Evolutionary conservation across 1,140 invertebrate genomes (phyloP).

Genomic region (Drosophila subpulchrella): DNA sequence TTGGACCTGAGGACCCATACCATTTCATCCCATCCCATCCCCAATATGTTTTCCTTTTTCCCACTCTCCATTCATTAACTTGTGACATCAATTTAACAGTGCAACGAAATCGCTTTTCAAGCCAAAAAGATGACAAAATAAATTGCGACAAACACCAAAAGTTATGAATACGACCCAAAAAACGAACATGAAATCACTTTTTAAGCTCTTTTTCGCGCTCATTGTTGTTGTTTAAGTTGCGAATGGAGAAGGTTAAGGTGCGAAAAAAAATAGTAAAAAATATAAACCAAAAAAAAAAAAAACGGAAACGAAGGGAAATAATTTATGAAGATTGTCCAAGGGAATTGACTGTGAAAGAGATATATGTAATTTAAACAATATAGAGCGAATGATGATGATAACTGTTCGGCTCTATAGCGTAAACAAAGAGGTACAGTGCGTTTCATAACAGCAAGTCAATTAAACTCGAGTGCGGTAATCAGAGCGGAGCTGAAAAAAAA

Average conservation of each 20-base stretch:
- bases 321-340: slow-evolving; percentile 40
- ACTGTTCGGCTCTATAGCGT: slow-evolving; percentile 9
- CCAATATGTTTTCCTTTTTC: neutral
- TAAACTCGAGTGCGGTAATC: slow-evolving; percentile 29
- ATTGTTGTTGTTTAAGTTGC: slow-evolving; percentile 22
- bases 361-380: slow-evolving; percentile 30
- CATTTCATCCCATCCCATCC: neutral
- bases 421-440: slow-evolving; percentile 22
- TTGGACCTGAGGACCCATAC: slow-evolving; percentile 11
- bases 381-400: slow-evolving; percentile 19
- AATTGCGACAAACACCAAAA: slow-evolving; percentile 13
- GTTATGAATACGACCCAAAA: slow-evolving; percentile 16
- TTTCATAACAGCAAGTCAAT: slow-evolving; percentile 33
- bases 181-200: slow-evolving; percentile 38
- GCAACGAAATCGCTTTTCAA: slow-evolving; percentile 27
- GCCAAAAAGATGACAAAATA: neutral
- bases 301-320: slow-evolving; percentile 8
- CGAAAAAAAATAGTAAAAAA: slow-evolving; percentile 7
- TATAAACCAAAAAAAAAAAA: neutral
- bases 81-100: slow-evolving; percentile 33
- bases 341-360: slow-evolving; percentile 48
- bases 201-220: slow-evolving; percentile 27
- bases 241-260: slow-evolving; percentile 39
- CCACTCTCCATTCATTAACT: slow-evolving; percentile 22
- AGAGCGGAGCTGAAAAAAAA: slow-evolving; percentile 12